These are phyloP conservation scores for Nezara viridula DNA, from an alignment of 2,888 invertebrate genomes.

Conservation along the genomic window DNA sequence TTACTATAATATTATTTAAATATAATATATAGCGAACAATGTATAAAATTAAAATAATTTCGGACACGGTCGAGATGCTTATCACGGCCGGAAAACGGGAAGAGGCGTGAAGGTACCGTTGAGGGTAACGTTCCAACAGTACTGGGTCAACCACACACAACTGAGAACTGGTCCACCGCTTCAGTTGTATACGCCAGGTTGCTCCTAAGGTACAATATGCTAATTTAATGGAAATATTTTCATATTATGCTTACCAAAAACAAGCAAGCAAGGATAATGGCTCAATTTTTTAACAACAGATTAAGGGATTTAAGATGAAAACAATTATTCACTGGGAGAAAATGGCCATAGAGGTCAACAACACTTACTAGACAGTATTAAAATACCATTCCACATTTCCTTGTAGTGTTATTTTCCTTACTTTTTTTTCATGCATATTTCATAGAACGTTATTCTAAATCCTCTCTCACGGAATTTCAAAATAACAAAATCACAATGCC, in stretches of 20 bases:
- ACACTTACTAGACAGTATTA: neutral
- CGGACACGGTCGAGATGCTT: neutral
- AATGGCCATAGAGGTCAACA: neutral
- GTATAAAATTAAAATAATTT: neutral
- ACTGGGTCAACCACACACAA: slow-evolving; percentile 18
- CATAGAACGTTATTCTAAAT: neutral
- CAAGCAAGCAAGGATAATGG: neutral
- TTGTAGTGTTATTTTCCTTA: neutral
- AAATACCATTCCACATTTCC: neutral
- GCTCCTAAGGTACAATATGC: neutral
- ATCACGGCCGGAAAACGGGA: neutral
- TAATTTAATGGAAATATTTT: neutral
- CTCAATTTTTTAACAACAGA: neutral
- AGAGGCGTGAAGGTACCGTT: slow-evolving; percentile 7
- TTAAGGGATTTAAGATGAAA: neutral
- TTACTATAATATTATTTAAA: neutral
- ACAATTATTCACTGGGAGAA: neutral
- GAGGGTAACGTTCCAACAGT: neutral
- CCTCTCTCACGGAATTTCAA: neutral
- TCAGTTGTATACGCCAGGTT: neutral
- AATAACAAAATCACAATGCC: neutral
- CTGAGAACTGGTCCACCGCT: neutral
- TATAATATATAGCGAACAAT: neutral
- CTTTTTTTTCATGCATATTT: neutral
- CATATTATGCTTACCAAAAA: neutral